Evolutionary conservation across 2,888 invertebrate genomes (phyloP), one percentile per base, ranked within the genome.

Genomic region (Cheilosia urbana): DNA sequence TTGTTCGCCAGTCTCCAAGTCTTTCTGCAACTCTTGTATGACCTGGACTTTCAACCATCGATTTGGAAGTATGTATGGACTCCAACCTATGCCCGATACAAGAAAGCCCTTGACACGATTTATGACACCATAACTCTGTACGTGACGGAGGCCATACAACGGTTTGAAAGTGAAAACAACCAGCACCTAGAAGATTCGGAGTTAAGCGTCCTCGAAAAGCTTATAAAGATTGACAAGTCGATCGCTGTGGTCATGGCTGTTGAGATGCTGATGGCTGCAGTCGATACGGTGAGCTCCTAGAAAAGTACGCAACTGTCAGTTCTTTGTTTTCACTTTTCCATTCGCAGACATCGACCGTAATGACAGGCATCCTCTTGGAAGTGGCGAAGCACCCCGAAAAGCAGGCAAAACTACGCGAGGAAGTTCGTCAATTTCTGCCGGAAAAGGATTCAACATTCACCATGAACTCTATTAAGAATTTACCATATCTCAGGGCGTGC

Each of bases 401-500:
- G 71, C 96, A 97, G 90, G 92, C 94, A 11, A 94, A 93, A 87
- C 91, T 96, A 5, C 93, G 95, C 19, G 90, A 93, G 62, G 96
- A 96, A 90, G 89, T 95, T 4, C 87, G 91, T 6, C 90, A 90
- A 0, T 90, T 93, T 15, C 87, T 94, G 6, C 93, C 93, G 0
- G 84, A 90, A 1, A 93, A 92, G 75, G 88, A 91, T 53, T 91
- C 93, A 0, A 89, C 89, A 2, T 88, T 94, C 34, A 93, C 93
- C 0, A 89, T 92, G 0, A 91, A 92, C 2, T 91, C 92, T 66
- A 89, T 94, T 65, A 90, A 91, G 13, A 90, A 93, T 71, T 91
- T 94, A 72, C 93, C 94, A 0, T 96, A 95, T 89, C 89, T 96
- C n/a, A 94, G 94, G 82, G 96, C 96, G 0, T 96, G 95, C 89